phyloP scores from a whole-genome alignment of 35 echinoderm and acorn worm genomes.

The Acanthaster planci region DNA sequence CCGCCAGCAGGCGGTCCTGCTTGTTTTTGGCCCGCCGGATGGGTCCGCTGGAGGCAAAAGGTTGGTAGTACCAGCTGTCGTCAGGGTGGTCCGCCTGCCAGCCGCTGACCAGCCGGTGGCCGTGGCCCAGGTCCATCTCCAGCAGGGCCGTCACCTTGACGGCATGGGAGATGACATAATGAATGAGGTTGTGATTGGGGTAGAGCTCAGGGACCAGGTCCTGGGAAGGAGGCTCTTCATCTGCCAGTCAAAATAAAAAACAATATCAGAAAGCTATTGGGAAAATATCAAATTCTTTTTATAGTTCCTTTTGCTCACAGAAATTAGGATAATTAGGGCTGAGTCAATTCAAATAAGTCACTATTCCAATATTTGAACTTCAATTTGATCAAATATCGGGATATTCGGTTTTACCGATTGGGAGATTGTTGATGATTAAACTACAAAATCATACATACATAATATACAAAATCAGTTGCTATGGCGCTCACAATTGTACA shows the following conservation, averaged over 20 bases:
- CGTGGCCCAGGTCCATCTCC: neutral
- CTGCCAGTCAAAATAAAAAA: neutral
- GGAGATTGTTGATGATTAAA: too few species aligned
- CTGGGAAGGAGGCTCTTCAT: neutral
- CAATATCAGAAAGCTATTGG: too few species aligned
- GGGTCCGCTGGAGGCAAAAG: neutral
- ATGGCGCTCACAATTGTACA: too few species aligned
- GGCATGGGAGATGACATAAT: conserved; percentile 5
- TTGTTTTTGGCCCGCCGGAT: conserved; percentile 1
- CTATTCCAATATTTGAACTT: too few species aligned
- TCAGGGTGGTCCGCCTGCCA: neutral
- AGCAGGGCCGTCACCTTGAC: neutral
- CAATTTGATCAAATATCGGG: too few species aligned
- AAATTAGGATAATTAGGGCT: too few species aligned
- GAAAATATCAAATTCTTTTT: too few species aligned
- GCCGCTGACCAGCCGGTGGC: neutral
- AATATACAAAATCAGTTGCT: too few species aligned
- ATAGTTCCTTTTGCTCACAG: too few species aligned
- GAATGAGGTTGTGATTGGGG: neutral
- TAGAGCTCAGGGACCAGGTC: neutral
- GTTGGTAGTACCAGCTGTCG: conserved; percentile 29
- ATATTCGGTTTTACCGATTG: too few species aligned
- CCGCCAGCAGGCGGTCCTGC: neutral
- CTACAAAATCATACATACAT: too few species aligned
- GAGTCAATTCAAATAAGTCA: too few species aligned